phyloP scores from a whole-genome alignment of 1,140 invertebrate species.

The Penaeus indicus region DNA sequence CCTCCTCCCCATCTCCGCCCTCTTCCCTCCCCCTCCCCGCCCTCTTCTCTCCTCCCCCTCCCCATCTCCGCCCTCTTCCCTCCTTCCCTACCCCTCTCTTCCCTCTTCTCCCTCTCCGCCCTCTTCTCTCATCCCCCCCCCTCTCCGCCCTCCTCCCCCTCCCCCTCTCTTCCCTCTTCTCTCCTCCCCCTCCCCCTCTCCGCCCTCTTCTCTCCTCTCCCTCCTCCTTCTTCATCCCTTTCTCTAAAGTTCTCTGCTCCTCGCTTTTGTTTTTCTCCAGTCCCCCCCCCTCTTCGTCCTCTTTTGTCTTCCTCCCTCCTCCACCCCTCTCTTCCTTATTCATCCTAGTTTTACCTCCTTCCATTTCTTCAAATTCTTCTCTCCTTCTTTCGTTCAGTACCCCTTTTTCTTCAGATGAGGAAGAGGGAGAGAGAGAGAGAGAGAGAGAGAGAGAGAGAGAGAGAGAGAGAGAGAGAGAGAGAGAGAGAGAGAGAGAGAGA shows the following conservation, averaged over 20 bases:
- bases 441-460: slow-evolving; percentile 1
- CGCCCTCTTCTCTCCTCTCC: background rate
- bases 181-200: background rate
- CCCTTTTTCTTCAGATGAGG: background rate
- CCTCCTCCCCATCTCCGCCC: background rate
- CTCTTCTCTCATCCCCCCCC: background rate
- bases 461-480: slow-evolving; percentile 13
- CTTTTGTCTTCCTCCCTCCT: background rate
- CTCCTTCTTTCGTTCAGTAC: background rate
- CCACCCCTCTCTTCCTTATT: background rate
- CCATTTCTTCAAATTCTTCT: background rate
- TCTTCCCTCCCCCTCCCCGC: background rate
- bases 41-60: background rate
- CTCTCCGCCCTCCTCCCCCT: background rate
- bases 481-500: slow-evolving; percentile 8
- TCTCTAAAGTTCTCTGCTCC: background rate
- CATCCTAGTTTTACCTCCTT: background rate
- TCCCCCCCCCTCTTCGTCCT: background rate
- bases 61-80: background rate
- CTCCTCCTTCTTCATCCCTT: background rate
- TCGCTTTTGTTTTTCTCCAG: background rate
- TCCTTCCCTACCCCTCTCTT: background rate
- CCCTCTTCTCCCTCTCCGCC: background rate
- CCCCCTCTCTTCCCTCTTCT: background rate
- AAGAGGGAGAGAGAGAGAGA: slow-evolving; percentile 7